Percentiles rank a stretch among this genome's conserved stretches.
These are phyloP conservation scores for Trissolcus basalis DNA, from an alignment of 1,140 invertebrate species.

Conservation along the genomic window DNA sequence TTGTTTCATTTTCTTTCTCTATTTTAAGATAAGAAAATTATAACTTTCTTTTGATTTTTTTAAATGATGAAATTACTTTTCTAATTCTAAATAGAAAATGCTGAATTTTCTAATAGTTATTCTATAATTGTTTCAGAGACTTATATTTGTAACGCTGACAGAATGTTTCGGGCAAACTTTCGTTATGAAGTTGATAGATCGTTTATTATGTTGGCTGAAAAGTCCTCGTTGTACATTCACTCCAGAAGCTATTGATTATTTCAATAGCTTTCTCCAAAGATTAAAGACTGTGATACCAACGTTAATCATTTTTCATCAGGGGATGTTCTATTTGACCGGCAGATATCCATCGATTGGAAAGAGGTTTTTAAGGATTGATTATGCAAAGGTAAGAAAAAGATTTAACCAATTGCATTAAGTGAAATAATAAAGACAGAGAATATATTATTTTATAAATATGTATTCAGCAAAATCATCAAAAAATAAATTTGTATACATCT, in stretches of 20 bases:
- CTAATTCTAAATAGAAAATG: not conserved
- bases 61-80: constrained; percentile 13
- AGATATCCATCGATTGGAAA: constrained; percentile 69
- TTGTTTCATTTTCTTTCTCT: too few relatives aligned
- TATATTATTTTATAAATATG: not conserved
- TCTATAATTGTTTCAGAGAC: constrained; percentile 58
- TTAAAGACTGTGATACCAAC: constrained; percentile 66
- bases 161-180: constrained; percentile 70
- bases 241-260: constrained; percentile 57
- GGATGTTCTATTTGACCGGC: constrained; percentile 71
- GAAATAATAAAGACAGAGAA: not conserved
- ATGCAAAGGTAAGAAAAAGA: constrained; percentile 67
- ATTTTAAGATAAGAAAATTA: too few relatives aligned
- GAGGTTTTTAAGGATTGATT: constrained; percentile 68
- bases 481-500: constrained; percentile 1
- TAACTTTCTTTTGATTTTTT: too few relatives aligned
- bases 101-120: not conserved
- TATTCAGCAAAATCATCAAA: constrained; percentile 1
- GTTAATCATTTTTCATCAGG: constrained; percentile 68
- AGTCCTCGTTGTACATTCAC: constrained; percentile 61
- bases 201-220: constrained; percentile 61
- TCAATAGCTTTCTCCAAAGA: constrained; percentile 62
- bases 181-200: constrained; percentile 62
- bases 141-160: constrained; percentile 64
- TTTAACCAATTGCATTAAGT: not conserved